These are phyloP conservation scores for Amblyjoppa fuscipennis DNA, from an alignment of 2,888 invertebrate genomes.

Conservation along the genomic window DNA sequence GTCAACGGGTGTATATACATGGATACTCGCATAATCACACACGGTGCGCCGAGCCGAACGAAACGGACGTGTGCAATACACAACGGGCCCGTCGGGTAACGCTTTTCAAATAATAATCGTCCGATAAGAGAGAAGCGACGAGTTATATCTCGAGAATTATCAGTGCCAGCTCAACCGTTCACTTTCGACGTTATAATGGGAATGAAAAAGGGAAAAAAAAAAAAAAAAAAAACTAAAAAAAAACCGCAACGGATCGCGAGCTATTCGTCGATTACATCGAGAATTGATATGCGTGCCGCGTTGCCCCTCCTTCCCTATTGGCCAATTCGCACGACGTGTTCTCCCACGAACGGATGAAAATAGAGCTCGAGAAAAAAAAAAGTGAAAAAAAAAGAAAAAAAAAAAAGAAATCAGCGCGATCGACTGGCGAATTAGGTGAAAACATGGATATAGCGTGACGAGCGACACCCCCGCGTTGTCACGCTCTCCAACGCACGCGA, in stretches of 20 bases:
- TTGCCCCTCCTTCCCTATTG: neutral
- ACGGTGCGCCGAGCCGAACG: conserved; percentile 4
- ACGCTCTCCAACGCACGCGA: conserved; percentile 7
- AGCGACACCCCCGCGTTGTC: conserved; percentile 13
- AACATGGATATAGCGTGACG: neutral
- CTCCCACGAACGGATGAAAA: neutral
- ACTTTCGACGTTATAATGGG: conserved; percentile 10
- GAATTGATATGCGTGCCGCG: neutral
- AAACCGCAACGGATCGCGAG: conserved; percentile 1
- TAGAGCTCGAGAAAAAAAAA: neutral
- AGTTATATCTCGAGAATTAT: conserved; percentile 36
- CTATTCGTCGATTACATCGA: neutral
- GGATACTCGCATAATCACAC: neutral
- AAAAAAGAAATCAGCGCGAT: neutral
- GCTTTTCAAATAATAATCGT: conserved; percentile 28
- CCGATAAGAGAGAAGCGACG: conserved; percentile 42
- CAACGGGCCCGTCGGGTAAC: conserved; percentile 21
- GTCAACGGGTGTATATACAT: neutral
- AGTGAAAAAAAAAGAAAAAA: neutral
- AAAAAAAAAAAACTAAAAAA: neutral
- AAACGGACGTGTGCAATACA: conserved; percentile 6
- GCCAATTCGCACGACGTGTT: conserved; percentile 12
- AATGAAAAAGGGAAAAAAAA: neutral
- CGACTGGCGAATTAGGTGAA: neutral
- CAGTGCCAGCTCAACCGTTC: conserved; percentile 21